A percentile compares a stretch with the other conserved stretches of the same genome.
Evolutionary conservation across 1,140 invertebrate genomes (phyloP).

Genomic region (Microplitis demolitor): DNA sequence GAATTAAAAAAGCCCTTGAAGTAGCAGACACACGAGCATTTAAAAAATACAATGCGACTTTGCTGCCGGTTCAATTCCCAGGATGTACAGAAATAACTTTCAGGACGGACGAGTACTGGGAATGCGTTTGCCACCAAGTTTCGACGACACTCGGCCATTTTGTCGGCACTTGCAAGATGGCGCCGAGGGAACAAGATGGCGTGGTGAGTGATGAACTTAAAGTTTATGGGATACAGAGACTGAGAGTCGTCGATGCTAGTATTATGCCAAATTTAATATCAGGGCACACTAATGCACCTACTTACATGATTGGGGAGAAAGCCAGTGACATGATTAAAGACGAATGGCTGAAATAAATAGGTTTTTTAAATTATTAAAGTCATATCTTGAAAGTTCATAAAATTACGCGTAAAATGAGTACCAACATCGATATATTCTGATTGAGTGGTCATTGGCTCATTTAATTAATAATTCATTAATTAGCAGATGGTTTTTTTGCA

Average conservation of each 20-base stretch:
- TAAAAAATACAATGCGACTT: constrained; percentile 64
- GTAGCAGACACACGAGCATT: constrained; percentile 68
- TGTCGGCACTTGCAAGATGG: constrained; percentile 70
- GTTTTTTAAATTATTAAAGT: no score
- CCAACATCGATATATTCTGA: no score
- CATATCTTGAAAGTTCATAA: no score
- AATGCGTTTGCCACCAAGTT: constrained; percentile 71
- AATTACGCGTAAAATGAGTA: no score
- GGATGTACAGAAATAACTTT: constrained; percentile 69
- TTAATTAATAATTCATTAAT: no score
- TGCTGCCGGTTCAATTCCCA: constrained; percentile 70
- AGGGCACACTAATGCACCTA: constrained; percentile 60
- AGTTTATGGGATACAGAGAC: constrained; percentile 54
- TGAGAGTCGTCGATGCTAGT: constrained; percentile 61
- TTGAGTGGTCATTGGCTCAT: no score
- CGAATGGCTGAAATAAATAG: constrained; percentile 40
- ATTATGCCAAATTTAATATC: constrained; percentile 59
- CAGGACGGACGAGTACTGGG: constrained; percentile 75
- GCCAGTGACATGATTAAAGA: constrained; percentile 61
- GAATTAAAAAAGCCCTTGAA: constrained; percentile 71
- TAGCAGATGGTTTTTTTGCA: no score
- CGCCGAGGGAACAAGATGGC: constrained; percentile 44
- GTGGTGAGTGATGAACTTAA: constrained; percentile 58
- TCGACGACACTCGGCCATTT: constrained; percentile 78
- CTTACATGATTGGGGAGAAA: constrained; percentile 63